Evolutionary conservation across 2,888 invertebrate genomes (phyloP), one percentile per base, ranked within the genome.

Genomic region (Watsonalla cultraria): DNA sequence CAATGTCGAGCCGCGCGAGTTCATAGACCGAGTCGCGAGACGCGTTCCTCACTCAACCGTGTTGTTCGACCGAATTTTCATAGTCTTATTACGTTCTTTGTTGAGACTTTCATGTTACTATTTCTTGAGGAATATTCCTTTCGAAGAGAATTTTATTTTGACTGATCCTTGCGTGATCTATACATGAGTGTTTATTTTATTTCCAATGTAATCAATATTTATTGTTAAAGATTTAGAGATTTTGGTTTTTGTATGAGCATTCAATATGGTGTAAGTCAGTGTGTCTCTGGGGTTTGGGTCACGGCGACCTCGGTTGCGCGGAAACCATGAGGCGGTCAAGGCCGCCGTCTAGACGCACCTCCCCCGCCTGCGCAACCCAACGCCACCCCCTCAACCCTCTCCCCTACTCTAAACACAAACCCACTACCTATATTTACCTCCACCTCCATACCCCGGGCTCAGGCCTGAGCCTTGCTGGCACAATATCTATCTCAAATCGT

Each of bases 311-410:
- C 84, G 82, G 64, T 70, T 76, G 86, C 85, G 84, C 89, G 88
- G 85, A 89, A 89, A 86, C 87, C 80, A 78, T 70, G 78, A 78
- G 82, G 72, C 85, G 89, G 89, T 88, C 89, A 89, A 89, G 90
- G 89, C 89, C 87, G 76, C 59, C 65, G 88, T 88, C 88, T 88
- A 88, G 88, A 89, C 89, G 75, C 80, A 74, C 74, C 81, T 76
- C 67, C 68, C 65, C 62, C 66, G 56, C 69, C 61, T 66, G 65
- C 72, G 62, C 66, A 68, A 54, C 64, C 60, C 70, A 58, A 54
- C 59, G 60, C 55, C 53, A 64, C 66, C 62, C 66, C 67, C 60
- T 61, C 57, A n/a, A n/a, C n/a, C n/a, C n/a, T n/a, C 62, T 56
- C 56, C 56, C 66, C 68, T 61, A 62, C 63, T 56, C 62, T 62